Conservation (phyloP, 2,113 vertebrate genomes). For the Eupsittula cactorum region DNA sequence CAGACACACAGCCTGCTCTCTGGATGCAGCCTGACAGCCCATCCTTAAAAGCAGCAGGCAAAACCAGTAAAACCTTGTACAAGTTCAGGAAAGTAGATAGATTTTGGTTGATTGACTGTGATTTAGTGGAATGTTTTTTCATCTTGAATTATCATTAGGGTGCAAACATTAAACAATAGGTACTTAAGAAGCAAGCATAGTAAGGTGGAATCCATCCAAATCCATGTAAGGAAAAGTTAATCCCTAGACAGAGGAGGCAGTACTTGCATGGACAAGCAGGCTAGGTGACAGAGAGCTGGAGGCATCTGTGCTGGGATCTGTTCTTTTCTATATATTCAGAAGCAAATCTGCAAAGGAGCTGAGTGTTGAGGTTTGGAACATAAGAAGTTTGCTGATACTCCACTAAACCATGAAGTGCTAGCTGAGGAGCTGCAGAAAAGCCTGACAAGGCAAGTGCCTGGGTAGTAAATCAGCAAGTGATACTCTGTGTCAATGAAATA, state of each 20-base stretch:
- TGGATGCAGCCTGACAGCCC: neutral
- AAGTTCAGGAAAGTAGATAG: neutral
- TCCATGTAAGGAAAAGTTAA: neutral
- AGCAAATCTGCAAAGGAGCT: neutral
- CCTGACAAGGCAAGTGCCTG: neutral
- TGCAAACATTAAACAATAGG: neutral
- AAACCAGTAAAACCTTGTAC: neutral
- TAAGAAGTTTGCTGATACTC: neutral
- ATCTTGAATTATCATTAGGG: neutral
- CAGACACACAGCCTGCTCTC: neutral
- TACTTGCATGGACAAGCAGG: neutral
- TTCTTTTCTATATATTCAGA: neutral
- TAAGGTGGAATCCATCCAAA: neutral
- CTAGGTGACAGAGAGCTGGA: neutral
- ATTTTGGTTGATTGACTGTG: neutral
- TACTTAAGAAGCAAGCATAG: fast-evolving
- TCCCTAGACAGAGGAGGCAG: neutral
- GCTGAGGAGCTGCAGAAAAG: neutral
- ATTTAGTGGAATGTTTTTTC: neutral
- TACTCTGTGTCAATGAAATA: fast-evolving
- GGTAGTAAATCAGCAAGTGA: neutral
- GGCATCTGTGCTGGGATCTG: neutral
- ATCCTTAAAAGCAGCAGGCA: neutral
- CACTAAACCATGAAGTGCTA: neutral
- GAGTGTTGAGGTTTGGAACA: neutral